Percentiles rank a stretch among this genome's conserved stretches.
phyloP scores from a whole-genome alignment of 2,888 invertebrate species.

The Emmelina monodactyla region DNA sequence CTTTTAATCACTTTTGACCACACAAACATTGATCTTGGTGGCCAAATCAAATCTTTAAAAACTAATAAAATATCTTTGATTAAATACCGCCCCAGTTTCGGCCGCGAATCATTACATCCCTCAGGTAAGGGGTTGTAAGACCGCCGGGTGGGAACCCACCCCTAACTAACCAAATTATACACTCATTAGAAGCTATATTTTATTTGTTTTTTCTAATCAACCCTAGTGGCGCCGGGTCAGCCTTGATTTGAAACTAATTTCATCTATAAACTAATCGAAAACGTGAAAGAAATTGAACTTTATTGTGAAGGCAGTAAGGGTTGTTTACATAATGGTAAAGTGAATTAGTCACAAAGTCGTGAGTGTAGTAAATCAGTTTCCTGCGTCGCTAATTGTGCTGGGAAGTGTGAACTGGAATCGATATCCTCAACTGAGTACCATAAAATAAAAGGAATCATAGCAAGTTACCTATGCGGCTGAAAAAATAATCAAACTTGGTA shows the following conservation, averaged over 20 bases:
- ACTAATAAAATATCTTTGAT: constrained; percentile 27
- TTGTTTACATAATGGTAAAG: not conserved
- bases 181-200: constrained; percentile 54
- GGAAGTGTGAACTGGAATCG: constrained; percentile 6
- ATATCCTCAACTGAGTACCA: no score
- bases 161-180: constrained; percentile 51
- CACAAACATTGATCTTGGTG: no score
- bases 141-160: constrained; percentile 54
- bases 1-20: no score
- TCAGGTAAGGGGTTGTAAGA: constrained; percentile 37
- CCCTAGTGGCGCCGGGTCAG: constrained; percentile 22
- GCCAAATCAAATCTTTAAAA: constrained; percentile 8
- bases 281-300: not conserved
- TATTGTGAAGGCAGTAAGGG: not conserved
- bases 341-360: constrained; percentile 18
- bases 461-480: no score
- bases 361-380: constrained; percentile 25
- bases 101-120: constrained; percentile 19
- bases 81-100: constrained; percentile 28
- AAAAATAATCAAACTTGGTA: no score
- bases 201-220: constrained; percentile 37
- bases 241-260: constrained; percentile 18
- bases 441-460: no score
- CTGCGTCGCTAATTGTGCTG: constrained; percentile 15
- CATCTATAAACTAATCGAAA: constrained; percentile 2